These are phyloP conservation scores for Hetaerina titia DNA, from an alignment of 2,888 invertebrate genomes.

Conservation along the genomic window DNA sequence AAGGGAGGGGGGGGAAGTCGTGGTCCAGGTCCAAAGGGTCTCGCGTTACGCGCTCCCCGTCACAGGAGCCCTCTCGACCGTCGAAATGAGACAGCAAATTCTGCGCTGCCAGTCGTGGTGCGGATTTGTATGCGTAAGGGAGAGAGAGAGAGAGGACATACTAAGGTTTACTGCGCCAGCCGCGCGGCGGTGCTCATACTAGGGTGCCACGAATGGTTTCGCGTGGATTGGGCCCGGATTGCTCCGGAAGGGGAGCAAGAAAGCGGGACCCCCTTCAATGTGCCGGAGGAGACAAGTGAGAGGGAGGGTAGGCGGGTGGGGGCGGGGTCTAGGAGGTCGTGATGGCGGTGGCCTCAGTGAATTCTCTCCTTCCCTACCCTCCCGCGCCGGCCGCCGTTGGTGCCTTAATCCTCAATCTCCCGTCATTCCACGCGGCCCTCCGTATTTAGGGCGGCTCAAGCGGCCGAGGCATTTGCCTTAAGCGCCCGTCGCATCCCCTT, in stretches of 20 bases:
- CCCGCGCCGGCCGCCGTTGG: not conserved
- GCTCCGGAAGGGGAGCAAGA: too few species aligned
- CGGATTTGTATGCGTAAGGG: not conserved
- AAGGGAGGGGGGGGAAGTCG: too few species aligned
- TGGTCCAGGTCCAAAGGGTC: too few species aligned
- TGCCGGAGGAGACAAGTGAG: too few species aligned
- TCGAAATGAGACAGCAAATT: not conserved
- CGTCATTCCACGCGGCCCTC: conserved; percentile 24
- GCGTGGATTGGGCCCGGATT: not conserved
- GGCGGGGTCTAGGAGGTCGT: not conserved
- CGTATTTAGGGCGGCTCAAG: conserved; percentile 42
- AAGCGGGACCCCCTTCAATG: too few species aligned
- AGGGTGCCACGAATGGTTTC: not conserved
- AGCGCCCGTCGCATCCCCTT: not conserved
- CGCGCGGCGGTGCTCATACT: not conserved
- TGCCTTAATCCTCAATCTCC: conserved; percentile 60
- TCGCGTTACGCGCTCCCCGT: too few species aligned
- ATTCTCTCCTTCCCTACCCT: not conserved
- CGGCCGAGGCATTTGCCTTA: conserved; percentile 52
- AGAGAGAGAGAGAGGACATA: not conserved
- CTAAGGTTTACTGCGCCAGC: not conserved
- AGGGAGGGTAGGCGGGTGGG: not conserved
- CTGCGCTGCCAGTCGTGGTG: not conserved
- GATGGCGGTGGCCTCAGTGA: not conserved
- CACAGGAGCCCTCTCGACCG: not conserved